Conservation (phyloP, 2,797 vertebrate species). For the Dermochelys coriacea region DNA sequence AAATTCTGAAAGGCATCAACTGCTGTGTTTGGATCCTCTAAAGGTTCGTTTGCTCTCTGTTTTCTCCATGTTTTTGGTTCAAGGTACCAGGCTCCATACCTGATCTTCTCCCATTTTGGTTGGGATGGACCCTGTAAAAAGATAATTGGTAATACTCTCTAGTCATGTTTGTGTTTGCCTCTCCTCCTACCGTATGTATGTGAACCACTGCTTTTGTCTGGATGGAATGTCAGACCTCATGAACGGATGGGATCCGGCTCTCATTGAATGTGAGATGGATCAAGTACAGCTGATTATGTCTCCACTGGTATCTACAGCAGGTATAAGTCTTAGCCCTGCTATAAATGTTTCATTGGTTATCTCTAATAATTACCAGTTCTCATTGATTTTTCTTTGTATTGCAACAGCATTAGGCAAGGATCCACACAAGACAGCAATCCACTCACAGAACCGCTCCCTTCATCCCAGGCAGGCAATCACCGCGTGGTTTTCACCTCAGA, state of each 20-base stretch:
- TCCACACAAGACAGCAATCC: not conserved
- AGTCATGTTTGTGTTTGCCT: not conserved
- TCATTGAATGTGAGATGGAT: not conserved
- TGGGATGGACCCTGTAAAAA: constrained; percentile 49
- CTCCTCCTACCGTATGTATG: not conserved
- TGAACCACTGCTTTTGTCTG: not conserved
- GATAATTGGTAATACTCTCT: not conserved
- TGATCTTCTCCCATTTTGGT: constrained; percentile 54
- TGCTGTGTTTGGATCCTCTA: constrained; percentile 57
- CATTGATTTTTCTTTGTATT: not conserved
- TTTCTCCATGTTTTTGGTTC: constrained; percentile 78
- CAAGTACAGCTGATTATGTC: not conserved
- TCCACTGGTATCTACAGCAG: not conserved
- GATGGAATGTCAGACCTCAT: not conserved
- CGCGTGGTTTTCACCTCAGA: not conserved
- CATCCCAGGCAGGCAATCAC: too few species aligned
- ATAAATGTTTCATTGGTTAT: not conserved
- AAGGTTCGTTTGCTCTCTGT: constrained; percentile 60
- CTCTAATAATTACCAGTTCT: not conserved
- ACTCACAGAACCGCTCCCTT: not conserved
- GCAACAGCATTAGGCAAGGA: not conserved
- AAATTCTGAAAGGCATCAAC: not conserved
- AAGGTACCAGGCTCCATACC: constrained; percentile 76
- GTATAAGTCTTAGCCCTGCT: not conserved
- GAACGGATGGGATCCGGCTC: not conserved